Evolutionary conservation across 2,888 invertebrate species (phyloP), one percentile per base, ranked within the genome.

Genomic region (Entomobrya proxima): DNA sequence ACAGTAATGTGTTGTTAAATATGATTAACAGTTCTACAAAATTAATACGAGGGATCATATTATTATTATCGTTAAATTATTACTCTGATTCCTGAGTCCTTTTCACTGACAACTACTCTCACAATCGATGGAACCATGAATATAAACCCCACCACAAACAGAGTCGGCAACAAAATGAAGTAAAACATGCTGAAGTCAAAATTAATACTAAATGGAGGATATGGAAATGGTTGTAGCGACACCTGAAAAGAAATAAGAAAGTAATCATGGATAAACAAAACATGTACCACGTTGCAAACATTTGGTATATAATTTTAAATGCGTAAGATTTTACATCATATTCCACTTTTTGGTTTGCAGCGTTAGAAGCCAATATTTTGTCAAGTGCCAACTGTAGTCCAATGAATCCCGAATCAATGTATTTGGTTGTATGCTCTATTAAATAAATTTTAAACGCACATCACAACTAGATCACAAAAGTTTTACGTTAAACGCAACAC

Each of bases 71-170:
- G n/a, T n/a, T 76, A 27, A 58, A n/a, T 52, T 50, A 11, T 88
- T 91, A 94, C 94, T 91, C 93, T 94, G 24, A 93, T 92, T 58
- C 94, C 94, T 81, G 93, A 92, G 88, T 93, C 92, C 90, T 94
- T 94, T 90, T 94, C 94, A 91, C 94, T 93, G 2, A 94, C 94
- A 67, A 94, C 92, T 55, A 93, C 92, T 88, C 93, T 92, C 52
- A 94, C 89, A 75, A 93, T 92, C n/a, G 89, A 92, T n/a, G 94
- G 93, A 90, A 93, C 94, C 5, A 93, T 91, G 74, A 94, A 92
- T 40, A 93, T 86, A 86, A 93, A 94, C 88, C 92, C 92, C 87
- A 93, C 91, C 11, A 92, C 88, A 2, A 92, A 92, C 5, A 92
- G 90, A 37, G 92, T 86, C 0, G 93, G 92, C 79, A 93, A 88